phyloP scores from a whole-genome alignment of 1,140 invertebrate species.

The Neodiprion lecontei region DNA sequence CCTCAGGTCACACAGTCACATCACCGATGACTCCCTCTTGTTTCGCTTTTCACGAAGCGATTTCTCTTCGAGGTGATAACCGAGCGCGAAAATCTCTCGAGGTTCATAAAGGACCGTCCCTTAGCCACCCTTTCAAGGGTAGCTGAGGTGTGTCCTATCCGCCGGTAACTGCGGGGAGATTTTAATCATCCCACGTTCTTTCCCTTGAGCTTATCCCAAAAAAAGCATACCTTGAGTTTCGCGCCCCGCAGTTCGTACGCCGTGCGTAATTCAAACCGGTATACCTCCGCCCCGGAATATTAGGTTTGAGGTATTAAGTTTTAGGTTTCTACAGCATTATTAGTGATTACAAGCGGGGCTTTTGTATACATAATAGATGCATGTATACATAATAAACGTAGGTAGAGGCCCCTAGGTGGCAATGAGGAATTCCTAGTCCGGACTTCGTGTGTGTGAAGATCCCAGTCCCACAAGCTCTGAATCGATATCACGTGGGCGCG shows the following conservation, averaged over 20 bases:
- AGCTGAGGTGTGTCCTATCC: background rate
- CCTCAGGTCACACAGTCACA: background rate
- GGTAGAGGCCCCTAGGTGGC: no score
- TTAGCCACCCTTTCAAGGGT: background rate
- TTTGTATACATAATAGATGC: background rate
- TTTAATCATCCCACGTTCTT: background rate
- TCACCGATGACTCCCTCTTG: no score
- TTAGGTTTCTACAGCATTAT: background rate
- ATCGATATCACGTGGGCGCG: no score
- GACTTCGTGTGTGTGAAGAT: no score
- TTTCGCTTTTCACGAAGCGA: background rate
- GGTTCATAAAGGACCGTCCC: constrained; percentile 2
- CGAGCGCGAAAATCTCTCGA: background rate
- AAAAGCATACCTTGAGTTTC: background rate
- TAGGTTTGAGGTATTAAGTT: background rate
- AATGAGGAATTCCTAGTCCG: no score
- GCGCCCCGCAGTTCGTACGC: background rate
- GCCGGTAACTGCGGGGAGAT: background rate
- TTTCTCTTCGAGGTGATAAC: background rate
- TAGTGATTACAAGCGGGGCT: background rate
- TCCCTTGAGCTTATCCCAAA: background rate
- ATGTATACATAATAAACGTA: no score
- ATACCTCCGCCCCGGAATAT: background rate
- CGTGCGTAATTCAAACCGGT: background rate
- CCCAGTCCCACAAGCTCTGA: no score